Conservation (phyloP, 2,888 invertebrate genomes). For the Noctua fimbriata region DNA sequence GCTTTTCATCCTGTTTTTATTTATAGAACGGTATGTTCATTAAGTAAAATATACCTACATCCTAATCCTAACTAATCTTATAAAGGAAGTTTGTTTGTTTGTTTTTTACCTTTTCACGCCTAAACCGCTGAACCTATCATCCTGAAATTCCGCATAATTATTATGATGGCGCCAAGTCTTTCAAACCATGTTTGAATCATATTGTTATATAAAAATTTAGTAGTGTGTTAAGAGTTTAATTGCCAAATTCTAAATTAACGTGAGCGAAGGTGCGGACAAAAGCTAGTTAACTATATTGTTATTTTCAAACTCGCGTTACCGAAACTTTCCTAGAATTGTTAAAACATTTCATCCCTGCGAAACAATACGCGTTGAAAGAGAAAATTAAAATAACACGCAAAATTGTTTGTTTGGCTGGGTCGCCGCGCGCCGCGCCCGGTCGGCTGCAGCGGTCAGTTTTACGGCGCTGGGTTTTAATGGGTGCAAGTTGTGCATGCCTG, state of each 20-base stretch:
- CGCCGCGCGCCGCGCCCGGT: background rate
- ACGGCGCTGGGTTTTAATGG: constrained; percentile 43
- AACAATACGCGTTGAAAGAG: constrained; percentile 20
- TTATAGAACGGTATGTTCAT: background rate
- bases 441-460: constrained; percentile 48
- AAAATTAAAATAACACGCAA: constrained; percentile 32
- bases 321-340: background rate
- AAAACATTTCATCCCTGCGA: background rate
- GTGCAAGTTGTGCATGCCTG: constrained; percentile 36
- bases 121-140: too few relatives aligned
- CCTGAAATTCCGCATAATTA: too few relatives aligned
- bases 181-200: too few relatives aligned
- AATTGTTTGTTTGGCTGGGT: constrained; percentile 11
- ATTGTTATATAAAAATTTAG: too few relatives aligned
- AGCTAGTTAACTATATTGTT: background rate
- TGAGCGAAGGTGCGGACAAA: too few relatives aligned
- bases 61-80: too few relatives aligned
- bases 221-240: too few relatives aligned
- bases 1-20: constrained; percentile 2
- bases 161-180: too few relatives aligned
- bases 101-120: too few relatives aligned
- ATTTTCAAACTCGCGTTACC: background rate
- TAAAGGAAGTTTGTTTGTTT: too few relatives aligned
- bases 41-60: background rate
- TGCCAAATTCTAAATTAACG: too few relatives aligned